These are phyloP conservation scores for Hippopotamyrus pictus DNA, from an alignment of 2,797 vertebrate genomes.

Conservation along the genomic window DNA sequence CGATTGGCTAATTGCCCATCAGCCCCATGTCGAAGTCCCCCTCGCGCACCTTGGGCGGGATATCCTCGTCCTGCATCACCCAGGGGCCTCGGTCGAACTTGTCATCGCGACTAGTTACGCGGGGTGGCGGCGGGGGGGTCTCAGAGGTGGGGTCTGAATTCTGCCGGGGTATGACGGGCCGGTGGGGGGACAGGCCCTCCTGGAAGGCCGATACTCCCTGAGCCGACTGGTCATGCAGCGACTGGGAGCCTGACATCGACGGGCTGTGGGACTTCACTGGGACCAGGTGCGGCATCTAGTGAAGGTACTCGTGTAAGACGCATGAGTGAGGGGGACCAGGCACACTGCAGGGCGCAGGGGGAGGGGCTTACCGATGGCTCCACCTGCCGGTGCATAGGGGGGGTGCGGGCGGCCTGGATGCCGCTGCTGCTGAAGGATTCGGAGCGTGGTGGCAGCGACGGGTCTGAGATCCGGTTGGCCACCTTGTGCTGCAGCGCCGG, in stretches of 20 bases:
- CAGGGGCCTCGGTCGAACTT: conserved; percentile 94
- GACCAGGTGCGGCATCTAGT: conserved; percentile 86
- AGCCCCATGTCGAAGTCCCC: not conserved
- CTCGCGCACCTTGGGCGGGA: conserved; percentile 87
- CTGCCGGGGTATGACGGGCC: conserved; percentile 93
- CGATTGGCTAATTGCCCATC: not conserved
- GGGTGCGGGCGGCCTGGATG: conserved; percentile 86
- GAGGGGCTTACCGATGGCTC: conserved; percentile 79
- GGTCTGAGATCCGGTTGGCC: conserved; percentile 94
- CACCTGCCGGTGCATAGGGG: conserved; percentile 84
- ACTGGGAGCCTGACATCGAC: conserved; percentile 90
- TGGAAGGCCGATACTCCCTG: conserved; percentile 87
- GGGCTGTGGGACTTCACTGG: conserved; percentile 90
- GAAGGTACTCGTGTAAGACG: not conserved
- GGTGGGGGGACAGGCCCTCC: conserved; percentile 82
- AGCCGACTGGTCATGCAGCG: conserved; percentile 86
- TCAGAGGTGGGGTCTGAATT: conserved; percentile 98
- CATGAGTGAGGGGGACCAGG: not conserved
- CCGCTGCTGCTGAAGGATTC: conserved; percentile 95
- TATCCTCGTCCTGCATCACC: conserved; percentile 94
- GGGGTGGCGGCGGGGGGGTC: conserved; percentile 83
- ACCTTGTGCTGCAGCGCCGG: conserved; percentile 91
- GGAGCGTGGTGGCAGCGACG: conserved; percentile 85
- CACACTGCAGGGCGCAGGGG: not conserved
- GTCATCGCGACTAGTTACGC: conserved; percentile 73